Evolutionary conservation across 2,797 vertebrate genomes (phyloP), one percentile per base, ranked within the genome.

Genomic region (Ibycter americanus): DNA sequence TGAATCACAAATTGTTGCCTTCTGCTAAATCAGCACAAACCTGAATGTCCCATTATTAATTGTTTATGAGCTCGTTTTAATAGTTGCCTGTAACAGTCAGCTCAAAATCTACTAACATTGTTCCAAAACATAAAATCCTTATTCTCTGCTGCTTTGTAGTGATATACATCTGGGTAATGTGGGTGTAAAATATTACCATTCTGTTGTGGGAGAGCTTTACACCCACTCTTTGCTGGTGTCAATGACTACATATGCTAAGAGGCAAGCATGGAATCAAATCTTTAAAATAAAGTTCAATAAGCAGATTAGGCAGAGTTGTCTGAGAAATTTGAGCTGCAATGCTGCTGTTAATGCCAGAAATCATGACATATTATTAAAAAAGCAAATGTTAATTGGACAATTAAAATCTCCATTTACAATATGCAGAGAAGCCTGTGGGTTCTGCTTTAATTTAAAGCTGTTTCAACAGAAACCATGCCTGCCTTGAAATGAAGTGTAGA

Each of bases 381-480:
- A 51, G 34, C 63, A 93, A 95, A 81, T 78, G 91, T 81, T 95
- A 96, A 96, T 93, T 93, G 91, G 72, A 85, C 79, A 90, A 96
- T 95, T 94, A 95, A 90, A 96, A 93, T 77, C 49, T 8, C 38
- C 29, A 34, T 89, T 89, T 87, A 66, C 0, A 0, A 80, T 27
- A 67, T 17, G 51, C n/a, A 93, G 63, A 89, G 92, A 63, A 91
- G 84, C 89, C 90, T 73, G 27, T 16, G 32, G 74, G 25, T 89
- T 95, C 52, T 87, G 59, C 72, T 94, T 86, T 66, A 76, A 73
- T 58, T 27, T 66, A 74, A 86, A 86, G 46, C 68, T 72, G 26
- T 90, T 86, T 74, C 49, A 81, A 7, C 56, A 55, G 72, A 71
- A 93, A 89, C 17, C 7, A 25, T 22, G 32, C 38, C 46, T 94